Conservation (phyloP, 2,113 vertebrate species). For the Erinaceus europaeus region DNA sequence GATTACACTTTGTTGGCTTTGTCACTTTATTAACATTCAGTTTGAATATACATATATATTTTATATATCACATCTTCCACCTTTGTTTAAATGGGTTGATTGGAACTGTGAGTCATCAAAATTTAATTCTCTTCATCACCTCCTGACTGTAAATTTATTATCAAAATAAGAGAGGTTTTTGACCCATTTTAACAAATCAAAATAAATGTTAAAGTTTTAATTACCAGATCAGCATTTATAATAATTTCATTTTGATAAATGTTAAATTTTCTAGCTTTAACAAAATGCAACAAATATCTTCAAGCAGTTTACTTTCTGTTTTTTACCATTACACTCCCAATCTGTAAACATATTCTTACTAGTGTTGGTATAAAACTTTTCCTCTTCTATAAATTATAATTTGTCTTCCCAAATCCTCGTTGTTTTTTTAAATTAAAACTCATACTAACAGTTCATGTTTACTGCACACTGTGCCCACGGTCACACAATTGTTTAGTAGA, state of each 20-base stretch:
- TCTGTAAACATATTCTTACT: neutral
- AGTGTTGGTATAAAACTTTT: neutral
- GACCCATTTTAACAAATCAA: constrained; percentile 17
- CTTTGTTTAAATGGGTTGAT: neutral
- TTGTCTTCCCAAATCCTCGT: neutral
- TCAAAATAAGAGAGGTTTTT: constrained; percentile 29
- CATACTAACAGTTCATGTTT: neutral
- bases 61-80: too few species aligned
- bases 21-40: neutral
- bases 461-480: neutral
- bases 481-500: constrained; percentile 8
- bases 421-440: constrained; percentile 8
- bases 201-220: neutral
- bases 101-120: neutral
- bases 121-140: neutral
- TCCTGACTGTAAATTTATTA: neutral
- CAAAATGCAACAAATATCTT: constrained; percentile 9
- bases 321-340: neutral
- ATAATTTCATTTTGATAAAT: constrained; percentile 25
- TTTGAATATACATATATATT: too few species aligned
- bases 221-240: neutral
- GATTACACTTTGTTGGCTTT: neutral
- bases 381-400: neutral
- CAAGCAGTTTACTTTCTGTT: neutral
- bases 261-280: constrained; percentile 27